Conservation (phyloP, 2,888 invertebrate species). For the Clunio marinus region DNA sequence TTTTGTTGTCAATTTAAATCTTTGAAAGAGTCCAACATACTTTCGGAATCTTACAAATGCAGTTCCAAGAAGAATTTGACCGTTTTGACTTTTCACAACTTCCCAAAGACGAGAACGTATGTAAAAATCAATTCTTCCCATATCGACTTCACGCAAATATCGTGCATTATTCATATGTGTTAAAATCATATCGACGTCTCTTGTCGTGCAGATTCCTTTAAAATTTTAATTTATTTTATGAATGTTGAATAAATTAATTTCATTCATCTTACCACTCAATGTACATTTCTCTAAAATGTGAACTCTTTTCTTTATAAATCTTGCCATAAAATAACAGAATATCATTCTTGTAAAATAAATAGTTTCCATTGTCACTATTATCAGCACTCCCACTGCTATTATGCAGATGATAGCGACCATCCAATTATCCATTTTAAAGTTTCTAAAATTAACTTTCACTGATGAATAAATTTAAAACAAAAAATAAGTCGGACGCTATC, state of each 20-base stretch:
- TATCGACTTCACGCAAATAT: conserved; percentile 28
- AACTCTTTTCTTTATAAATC: conserved; percentile 21
- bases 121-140: conserved; percentile 27
- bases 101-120: conserved; percentile 9
- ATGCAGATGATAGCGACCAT: no score
- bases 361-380: background rate
- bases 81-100: background rate
- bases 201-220: conserved; percentile 24
- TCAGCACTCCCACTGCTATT: background rate
- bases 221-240: background rate
- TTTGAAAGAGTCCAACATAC: conserved; percentile 9
- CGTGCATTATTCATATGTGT: conserved; percentile 33
- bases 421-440: no score
- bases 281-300: conserved; percentile 29
- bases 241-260: background rate
- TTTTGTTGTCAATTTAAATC: conserved; percentile 30
- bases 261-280: conserved; percentile 6
- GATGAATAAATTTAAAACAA: no score
- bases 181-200: conserved; percentile 28
- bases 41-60: conserved; percentile 16
- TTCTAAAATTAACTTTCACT: no score
- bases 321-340: conserved; percentile 3
- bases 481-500: no score
- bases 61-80: conserved; percentile 16
- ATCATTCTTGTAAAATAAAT: background rate